These are phyloP conservation scores for Neostethus bicornis DNA, from an alignment of 2,797 vertebrate species.

Conservation along the genomic window DNA sequence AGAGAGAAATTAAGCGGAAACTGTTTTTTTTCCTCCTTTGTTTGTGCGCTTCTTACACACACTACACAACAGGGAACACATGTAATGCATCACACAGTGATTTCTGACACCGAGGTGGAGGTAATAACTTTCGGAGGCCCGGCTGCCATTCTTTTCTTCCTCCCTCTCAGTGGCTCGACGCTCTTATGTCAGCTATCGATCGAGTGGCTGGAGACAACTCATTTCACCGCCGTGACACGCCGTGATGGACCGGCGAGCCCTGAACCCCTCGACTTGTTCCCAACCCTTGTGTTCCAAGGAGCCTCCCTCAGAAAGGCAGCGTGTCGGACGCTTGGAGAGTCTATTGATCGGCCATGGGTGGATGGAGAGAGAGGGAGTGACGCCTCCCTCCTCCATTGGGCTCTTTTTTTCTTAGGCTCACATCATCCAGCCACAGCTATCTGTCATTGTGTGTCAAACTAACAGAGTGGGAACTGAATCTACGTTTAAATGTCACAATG, in stretches of 20 bases:
- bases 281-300: conserved; percentile 85
- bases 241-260: conserved; percentile 85
- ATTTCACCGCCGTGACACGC: conserved; percentile 92
- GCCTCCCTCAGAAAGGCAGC: conserved; percentile 58
- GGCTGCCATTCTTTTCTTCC: conserved; percentile 37
- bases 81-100: conserved; percentile 82
- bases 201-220: conserved; percentile 90
- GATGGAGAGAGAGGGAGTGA: conserved; percentile 82
- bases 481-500: conserved; percentile 7
- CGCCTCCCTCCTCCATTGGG: conserved; percentile 74
- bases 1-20: conserved; percentile 63
- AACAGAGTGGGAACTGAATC: conserved; percentile 16
- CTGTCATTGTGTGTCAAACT: conserved; percentile 21
- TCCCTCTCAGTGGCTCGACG: conserved; percentile 69
- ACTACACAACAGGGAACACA: conserved; percentile 72
- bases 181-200: conserved; percentile 92
- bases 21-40: conserved; percentile 76
- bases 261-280: conserved; percentile 77
- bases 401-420: conserved; percentile 45
- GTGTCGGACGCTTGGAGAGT: conserved; percentile 88
- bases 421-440: conserved; percentile 13
- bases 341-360: conserved; percentile 90
- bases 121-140: conserved; percentile 83
- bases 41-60: conserved; percentile 66
- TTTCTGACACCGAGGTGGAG: conserved; percentile 86